Evolutionary conservation across 2,888 invertebrate species (phyloP).

Genomic region (Embidobia sp.): DNA sequence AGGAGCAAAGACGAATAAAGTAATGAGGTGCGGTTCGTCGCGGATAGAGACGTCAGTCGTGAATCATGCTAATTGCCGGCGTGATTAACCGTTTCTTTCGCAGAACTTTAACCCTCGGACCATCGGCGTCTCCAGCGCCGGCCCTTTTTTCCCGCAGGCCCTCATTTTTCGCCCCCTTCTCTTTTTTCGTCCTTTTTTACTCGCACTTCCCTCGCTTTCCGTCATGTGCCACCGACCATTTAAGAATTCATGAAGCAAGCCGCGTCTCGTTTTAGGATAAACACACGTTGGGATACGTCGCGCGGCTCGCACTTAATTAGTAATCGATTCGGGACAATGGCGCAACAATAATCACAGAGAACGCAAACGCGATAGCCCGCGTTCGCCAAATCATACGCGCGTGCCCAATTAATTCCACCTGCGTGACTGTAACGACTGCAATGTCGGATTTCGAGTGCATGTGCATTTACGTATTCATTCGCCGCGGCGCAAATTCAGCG

Average conservation of each 20-base stretch:
- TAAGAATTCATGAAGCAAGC: slow-evolving; percentile 66
- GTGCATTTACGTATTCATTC: too few species aligned
- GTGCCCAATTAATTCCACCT: slow-evolving; percentile 48
- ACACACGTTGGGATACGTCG: slow-evolving; percentile 40
- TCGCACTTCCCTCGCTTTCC: slow-evolving; percentile 15
- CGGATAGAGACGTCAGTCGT: slow-evolving; percentile 76
- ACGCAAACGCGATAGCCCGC: neutral
- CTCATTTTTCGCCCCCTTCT: neutral
- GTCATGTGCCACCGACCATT: slow-evolving; percentile 52
- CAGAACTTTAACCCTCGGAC: slow-evolving; percentile 74
- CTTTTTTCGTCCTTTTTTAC: slow-evolving; percentile 25
- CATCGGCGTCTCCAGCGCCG: slow-evolving; percentile 17
- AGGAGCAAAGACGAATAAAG: slow-evolving; percentile 73
- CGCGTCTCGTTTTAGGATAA: slow-evolving; percentile 23
- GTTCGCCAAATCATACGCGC: neutral
- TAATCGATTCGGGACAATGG: slow-evolving; percentile 43
- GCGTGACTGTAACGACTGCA: slow-evolving; percentile 31
- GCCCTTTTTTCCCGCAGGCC: slow-evolving; percentile 17
- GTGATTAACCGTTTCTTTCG: slow-evolving; percentile 78
- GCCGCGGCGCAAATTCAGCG: too few species aligned
- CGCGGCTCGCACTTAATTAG: slow-evolving; percentile 24
- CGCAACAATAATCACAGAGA: too few species aligned
- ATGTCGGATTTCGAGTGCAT: slow-evolving; percentile 20
- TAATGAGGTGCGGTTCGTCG: slow-evolving; percentile 67
- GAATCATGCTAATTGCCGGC: slow-evolving; percentile 78